Conservation (phyloP, 1,140 invertebrate species). For the Cydia pomonella region DNA sequence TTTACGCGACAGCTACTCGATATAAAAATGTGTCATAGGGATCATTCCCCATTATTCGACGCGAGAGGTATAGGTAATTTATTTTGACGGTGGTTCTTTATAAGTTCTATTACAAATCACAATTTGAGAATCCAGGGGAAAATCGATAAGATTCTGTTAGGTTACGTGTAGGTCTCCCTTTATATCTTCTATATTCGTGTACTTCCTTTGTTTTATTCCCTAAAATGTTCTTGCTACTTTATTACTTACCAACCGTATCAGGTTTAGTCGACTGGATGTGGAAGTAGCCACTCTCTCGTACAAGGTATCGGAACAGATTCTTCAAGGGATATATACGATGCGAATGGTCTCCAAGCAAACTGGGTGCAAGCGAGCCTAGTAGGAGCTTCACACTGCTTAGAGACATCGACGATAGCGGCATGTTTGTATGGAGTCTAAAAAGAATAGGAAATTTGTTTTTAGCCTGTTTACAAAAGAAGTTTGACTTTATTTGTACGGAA, state of each 20-base stretch:
- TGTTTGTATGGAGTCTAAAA: conserved; percentile 83
- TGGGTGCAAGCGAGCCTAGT: conserved; percentile 76
- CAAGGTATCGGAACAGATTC: conserved; percentile 63
- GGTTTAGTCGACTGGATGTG: conserved; percentile 95
- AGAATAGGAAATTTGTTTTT: conserved; percentile 12
- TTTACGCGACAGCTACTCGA: too few species aligned
- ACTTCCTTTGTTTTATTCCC: too few species aligned
- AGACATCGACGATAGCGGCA: conserved; percentile 77
- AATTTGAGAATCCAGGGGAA: too few species aligned
- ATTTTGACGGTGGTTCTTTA: too few species aligned
- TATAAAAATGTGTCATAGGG: too few species aligned
- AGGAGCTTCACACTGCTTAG: conserved; percentile 77
- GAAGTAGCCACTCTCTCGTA: conserved; percentile 90
- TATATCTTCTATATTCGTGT: too few species aligned
- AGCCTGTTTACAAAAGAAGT: neutral
- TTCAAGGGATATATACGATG: conserved; percentile 84
- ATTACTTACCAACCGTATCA: conserved; percentile 89
- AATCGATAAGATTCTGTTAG: too few species aligned
- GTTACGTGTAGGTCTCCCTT: too few species aligned
- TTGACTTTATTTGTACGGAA: neutral
- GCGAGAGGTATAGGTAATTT: too few species aligned
- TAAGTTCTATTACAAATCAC: too few species aligned
- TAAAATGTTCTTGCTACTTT: too few species aligned
- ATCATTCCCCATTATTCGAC: too few species aligned
- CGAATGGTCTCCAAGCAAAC: conserved; percentile 79